phyloP scores from a whole-genome alignment of 2,888 invertebrate species.

The Agriopis leucophaearia region DNA sequence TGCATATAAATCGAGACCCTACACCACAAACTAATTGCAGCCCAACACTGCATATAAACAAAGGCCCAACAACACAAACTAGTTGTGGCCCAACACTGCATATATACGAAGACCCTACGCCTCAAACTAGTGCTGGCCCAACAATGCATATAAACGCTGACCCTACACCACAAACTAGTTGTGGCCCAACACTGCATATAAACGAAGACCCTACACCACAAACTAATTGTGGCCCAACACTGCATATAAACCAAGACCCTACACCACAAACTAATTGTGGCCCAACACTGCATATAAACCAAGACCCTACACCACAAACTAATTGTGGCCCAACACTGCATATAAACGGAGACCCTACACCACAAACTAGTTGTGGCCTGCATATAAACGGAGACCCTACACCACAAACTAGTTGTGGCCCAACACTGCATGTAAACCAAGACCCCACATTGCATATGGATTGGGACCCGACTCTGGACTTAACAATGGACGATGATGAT shows the following conservation, averaged over 20 bases:
- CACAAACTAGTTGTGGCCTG: neutral
- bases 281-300: no score
- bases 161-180: neutral
- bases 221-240: neutral
- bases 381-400: neutral
- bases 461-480: neutral
- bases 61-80: neutral
- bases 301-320: no score
- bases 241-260: neutral
- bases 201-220: neutral
- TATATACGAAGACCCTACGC: neutral
- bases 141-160: neutral
- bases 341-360: neutral
- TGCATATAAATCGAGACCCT: neutral
- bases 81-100: neutral
- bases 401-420: neutral
- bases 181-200: no score
- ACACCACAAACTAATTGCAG: neutral
- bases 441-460: neutral
- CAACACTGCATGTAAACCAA: neutral
- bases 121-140: neutral
- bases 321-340: neutral
- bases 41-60: neutral
- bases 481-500: neutral
- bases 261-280: no score